phyloP scores from a whole-genome alignment of 2,797 vertebrate species.

The Spondyliosoma cantharus region DNA sequence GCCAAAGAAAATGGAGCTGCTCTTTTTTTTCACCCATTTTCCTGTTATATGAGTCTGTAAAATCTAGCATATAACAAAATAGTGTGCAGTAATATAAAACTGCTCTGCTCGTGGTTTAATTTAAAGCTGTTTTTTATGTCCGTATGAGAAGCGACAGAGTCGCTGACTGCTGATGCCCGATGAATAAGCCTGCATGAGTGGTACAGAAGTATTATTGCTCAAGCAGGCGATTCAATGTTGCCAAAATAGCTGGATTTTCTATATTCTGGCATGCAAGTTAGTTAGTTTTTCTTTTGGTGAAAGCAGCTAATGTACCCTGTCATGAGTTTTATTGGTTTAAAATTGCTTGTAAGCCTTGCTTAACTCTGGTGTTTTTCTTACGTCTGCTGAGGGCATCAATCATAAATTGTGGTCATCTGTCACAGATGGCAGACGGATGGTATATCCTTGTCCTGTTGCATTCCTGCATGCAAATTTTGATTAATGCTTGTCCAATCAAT shows the following conservation, averaged over 20 bases:
- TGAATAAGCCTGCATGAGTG: slow-evolving; percentile 23
- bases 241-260: slow-evolving; percentile 24
- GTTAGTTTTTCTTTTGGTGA: background rate
- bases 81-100: slow-evolving; percentile 43
- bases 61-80: slow-evolving; percentile 50
- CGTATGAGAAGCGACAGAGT: slow-evolving; percentile 22
- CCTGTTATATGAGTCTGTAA: slow-evolving; percentile 58
- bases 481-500: slow-evolving; percentile 30
- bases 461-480: slow-evolving; percentile 40
- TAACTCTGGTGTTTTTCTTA: slow-evolving; percentile 24
- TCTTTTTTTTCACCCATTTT: slow-evolving; percentile 50
- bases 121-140: slow-evolving; percentile 26
- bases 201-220: slow-evolving; percentile 20
- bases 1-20: slow-evolving; percentile 49
- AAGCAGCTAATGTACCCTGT: slow-evolving; percentile 4
- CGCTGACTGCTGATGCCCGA: background rate
- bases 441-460: slow-evolving; percentile 23
- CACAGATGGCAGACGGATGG: slow-evolving; percentile 25
- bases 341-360: slow-evolving; percentile 25
- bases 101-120: slow-evolving; percentile 36
- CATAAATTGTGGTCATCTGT: slow-evolving; percentile 50
- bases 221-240: background rate
- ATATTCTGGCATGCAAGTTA: background rate
- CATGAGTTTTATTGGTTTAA: slow-evolving; percentile 34
- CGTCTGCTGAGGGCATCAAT: slow-evolving; percentile 25